Percentiles rank a stretch among this genome's conserved stretches.
These are phyloP conservation scores for Anser brachyrhynchus DNA, from an alignment of 2,113 vertebrate genomes.

Conservation along the genomic window DNA sequence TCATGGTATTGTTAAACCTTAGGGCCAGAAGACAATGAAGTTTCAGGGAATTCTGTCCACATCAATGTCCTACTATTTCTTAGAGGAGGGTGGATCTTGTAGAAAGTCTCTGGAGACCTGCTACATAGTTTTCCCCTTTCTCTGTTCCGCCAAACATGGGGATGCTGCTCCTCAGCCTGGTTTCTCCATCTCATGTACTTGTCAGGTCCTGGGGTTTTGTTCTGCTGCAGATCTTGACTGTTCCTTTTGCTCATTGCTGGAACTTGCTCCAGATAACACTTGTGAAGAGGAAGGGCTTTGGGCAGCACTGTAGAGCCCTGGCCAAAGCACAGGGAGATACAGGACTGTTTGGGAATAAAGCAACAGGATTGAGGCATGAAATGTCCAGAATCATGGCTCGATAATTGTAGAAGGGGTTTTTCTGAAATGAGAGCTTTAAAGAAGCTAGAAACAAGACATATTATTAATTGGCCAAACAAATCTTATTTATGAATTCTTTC, in stretches of 20 bases:
- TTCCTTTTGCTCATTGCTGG: background rate
- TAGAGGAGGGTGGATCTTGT: background rate
- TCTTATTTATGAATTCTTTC: background rate
- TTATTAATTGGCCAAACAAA: background rate
- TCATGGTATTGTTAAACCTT: background rate
- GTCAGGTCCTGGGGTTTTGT: background rate
- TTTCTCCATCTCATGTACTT: background rate
- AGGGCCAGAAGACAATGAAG: background rate
- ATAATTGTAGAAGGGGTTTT: background rate
- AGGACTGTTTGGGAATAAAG: background rate
- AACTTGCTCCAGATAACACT: background rate
- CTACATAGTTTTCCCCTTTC: background rate
- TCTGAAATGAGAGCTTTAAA: background rate
- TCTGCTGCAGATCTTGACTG: background rate
- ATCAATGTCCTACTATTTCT: background rate
- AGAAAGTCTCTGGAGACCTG: background rate
- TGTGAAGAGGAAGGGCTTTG: background rate
- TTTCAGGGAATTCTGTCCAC: background rate
- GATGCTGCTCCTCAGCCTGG: background rate
- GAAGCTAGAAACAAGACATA: background rate
- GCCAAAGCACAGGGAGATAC: background rate
- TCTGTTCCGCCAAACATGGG: rapidly evolving
- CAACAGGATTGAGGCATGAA: background rate
- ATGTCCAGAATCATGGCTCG: background rate
- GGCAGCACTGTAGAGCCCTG: background rate